Percentiles rank a stretch among this genome's conserved stretches.
These are phyloP conservation scores for Papilio polyxenes DNA, from an alignment of 1,140 invertebrate species.

Conservation along the genomic window DNA sequence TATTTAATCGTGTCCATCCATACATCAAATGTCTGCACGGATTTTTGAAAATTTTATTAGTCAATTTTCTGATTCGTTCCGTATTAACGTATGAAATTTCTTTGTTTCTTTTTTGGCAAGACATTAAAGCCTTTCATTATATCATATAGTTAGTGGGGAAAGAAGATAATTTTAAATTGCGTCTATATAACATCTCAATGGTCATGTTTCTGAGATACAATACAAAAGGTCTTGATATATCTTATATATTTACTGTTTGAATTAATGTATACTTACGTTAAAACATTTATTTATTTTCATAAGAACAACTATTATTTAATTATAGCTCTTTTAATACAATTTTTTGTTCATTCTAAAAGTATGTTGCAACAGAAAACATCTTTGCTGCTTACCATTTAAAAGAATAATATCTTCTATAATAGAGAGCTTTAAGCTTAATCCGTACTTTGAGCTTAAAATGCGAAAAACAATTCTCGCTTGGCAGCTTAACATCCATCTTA, in stretches of 20 bases:
- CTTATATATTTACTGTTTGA: too few species aligned
- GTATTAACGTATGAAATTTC: not conserved
- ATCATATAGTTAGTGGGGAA: too few species aligned
- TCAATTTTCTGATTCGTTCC: not conserved
- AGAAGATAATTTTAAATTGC: too few species aligned
- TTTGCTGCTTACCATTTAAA: not conserved
- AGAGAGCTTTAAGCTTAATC: conserved; percentile 15
- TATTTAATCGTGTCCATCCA: conserved; percentile 8
- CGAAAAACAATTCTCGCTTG: conserved; percentile 23
- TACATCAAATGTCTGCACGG: not conserved
- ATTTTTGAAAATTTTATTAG: not conserved
- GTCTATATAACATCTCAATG: too few species aligned
- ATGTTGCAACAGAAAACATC: not conserved
- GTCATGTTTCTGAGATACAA: too few species aligned
- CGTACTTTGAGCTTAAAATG: conserved; percentile 1
- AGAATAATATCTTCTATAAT: conserved; percentile 10
- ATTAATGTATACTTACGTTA: too few species aligned
- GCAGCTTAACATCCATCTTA: conserved; percentile 3
- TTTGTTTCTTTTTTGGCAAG: not conserved
- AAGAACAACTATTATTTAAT: too few species aligned
- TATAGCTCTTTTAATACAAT: too few species aligned
- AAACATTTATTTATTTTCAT: too few species aligned
- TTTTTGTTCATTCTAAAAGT: too few species aligned
- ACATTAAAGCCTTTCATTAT: not conserved
- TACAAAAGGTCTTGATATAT: too few species aligned